Percentiles rank a stretch among this genome's conserved stretches.
phyloP scores from a whole-genome alignment of 2,113 vertebrate genomes.

The Pedionomus torquatus region DNA sequence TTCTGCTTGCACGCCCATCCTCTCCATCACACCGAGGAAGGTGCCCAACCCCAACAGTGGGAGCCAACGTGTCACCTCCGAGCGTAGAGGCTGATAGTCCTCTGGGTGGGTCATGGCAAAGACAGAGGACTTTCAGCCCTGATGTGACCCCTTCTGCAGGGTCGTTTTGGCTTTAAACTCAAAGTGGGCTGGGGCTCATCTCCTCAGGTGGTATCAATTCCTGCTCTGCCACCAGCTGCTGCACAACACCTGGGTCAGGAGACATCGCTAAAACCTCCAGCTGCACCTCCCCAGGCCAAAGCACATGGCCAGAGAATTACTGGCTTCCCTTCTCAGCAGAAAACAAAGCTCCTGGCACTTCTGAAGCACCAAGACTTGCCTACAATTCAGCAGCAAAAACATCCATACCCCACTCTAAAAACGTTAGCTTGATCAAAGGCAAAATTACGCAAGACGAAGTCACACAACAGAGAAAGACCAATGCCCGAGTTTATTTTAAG shows the following conservation, averaged over 20 bases:
- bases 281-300: background rate
- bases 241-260: background rate
- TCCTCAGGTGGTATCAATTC: background rate
- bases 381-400: background rate
- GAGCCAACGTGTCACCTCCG: fast-evolving
- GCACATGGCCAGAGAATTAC: background rate
- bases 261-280: background rate
- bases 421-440: background rate
- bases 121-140: background rate
- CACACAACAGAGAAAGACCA: background rate
- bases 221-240: too few species aligned
- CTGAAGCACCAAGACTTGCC: background rate
- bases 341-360: background rate
- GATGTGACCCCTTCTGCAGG: background rate
- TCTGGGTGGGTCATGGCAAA: too few species aligned
- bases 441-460: background rate
- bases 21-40: background rate
- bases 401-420: fast-evolving
- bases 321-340: background rate
- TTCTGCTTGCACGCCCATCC: background rate
- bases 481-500: conserved; percentile 13
- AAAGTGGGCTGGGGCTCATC: fast-evolving
- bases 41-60: background rate
- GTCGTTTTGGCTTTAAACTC: background rate
- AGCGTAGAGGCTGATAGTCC: background rate